phyloP scores from a whole-genome alignment of 2,797 vertebrate genomes.

The Diplodus puntazzo region DNA sequence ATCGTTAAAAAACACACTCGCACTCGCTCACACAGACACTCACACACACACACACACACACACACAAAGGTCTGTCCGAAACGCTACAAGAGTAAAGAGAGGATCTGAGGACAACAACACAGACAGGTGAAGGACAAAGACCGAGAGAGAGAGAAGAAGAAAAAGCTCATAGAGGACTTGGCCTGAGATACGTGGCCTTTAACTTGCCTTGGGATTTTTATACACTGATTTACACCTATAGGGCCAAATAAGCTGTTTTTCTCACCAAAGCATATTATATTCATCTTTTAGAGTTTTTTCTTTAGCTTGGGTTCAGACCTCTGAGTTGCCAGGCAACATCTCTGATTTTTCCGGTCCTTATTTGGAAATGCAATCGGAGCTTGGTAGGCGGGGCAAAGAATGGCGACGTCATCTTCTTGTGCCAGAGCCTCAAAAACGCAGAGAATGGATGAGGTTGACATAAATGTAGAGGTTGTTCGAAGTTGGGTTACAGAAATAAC shows the following conservation, averaged over 20 bases:
- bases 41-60: conserved; percentile 55
- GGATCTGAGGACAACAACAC: conserved; percentile 87
- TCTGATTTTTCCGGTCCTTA: not conserved
- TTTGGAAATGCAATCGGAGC: not conserved
- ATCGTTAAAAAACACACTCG: conserved; percentile 91
- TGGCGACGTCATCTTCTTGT: not conserved
- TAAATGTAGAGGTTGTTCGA: not conserved
- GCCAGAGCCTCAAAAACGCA: not conserved
- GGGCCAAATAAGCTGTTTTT: not conserved
- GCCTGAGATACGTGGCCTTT: conserved; percentile 40
- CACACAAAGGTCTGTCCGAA: conserved; percentile 70
- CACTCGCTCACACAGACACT: conserved; percentile 58
- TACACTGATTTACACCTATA: not conserved
- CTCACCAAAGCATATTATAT: not conserved
- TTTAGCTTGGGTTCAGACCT: not conserved
- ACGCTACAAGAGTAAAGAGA: conserved; percentile 84
- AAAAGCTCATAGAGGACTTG: conserved; percentile 86
- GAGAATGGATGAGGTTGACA: not conserved
- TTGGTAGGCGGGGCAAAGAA: not conserved
- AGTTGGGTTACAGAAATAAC: not conserved
- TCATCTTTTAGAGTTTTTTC: not conserved
- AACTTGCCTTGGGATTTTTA: not conserved
- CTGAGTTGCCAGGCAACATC: not conserved
- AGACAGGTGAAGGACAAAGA: conserved; percentile 83
- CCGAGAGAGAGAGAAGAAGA: conserved; percentile 60